These are phyloP conservation scores for Tretioscincus oriximinensis DNA, from an alignment of 2,113 vertebrate species.

Conservation along the genomic window DNA sequence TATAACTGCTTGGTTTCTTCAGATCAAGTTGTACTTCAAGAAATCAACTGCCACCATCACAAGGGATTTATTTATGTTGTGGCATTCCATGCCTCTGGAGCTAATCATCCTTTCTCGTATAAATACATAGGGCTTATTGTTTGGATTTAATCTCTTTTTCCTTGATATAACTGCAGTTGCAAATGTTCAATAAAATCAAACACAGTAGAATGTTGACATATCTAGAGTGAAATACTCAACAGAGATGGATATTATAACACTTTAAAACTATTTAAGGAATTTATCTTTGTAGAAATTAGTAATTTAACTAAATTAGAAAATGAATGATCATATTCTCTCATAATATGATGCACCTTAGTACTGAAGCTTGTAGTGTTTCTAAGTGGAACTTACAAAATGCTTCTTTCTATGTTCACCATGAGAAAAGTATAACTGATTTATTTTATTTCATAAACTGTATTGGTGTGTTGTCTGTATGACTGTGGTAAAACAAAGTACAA, in stretches of 20 bases:
- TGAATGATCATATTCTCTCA: constrained; percentile 61
- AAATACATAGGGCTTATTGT: constrained; percentile 64
- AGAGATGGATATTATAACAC: constrained; percentile 67
- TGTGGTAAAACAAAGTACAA: constrained; percentile 81
- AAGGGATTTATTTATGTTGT: constrained; percentile 52
- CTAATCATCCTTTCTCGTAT: constrained; percentile 64
- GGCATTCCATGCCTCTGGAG: constrained; percentile 49
- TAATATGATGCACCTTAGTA: constrained; percentile 59
- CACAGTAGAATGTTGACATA: constrained; percentile 59
- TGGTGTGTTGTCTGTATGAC: constrained; percentile 87
- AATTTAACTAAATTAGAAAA: constrained; percentile 75
- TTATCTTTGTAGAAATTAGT: constrained; percentile 69
- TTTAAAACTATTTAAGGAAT: constrained; percentile 65
- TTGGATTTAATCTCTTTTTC: constrained; percentile 67
- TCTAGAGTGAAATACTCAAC: constrained; percentile 63
- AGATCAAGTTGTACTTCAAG: constrained; percentile 50
- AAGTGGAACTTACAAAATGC: constrained; percentile 28
- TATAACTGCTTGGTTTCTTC: constrained; percentile 47
- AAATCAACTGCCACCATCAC: constrained; percentile 48
- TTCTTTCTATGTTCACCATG: constrained; percentile 71
- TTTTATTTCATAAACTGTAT: constrained; percentile 91
- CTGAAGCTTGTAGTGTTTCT: constrained; percentile 57
- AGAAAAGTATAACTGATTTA: constrained; percentile 84
- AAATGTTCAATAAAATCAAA: constrained; percentile 71
- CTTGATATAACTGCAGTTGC: constrained; percentile 63